Base-by-base conservation (phyloP, 2,888 invertebrate species). In the Drosophila percnosoma region DNA sequence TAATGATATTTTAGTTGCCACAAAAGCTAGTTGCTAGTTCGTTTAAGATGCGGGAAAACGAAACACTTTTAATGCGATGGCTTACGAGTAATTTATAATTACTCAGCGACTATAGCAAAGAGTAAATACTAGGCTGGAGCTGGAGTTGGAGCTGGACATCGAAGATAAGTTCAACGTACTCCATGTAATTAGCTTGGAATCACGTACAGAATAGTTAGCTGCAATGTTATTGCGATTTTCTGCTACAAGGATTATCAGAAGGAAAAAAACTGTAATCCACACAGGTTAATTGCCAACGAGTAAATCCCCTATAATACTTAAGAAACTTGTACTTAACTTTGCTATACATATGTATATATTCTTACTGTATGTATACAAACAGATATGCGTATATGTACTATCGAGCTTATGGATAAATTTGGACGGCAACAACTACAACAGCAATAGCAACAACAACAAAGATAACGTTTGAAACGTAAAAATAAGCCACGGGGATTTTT, bases 241-340 rank as follows among this genome's bases (percentile, higher is more conserved):
- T 49, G 69, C 31, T 49, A 3, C 34, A 66, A 21, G 54, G 54
- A 77, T 77, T 55, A 72, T 27, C 38, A 33, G 13, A 27, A 1
- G 5, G 1, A 29, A 36, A 36, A 38, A 48, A 60, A 52, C 58
- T 65, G 62, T 77, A 71, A 67, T 77, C 59, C 71, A 67, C 60
- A 60, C 79, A 67, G 75, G 78, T 79, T 82, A 69, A 79, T 74
- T 82, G 64, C 83, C 79, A 48, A 48, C 55, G 57, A 68, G 63
- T 55, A 82, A 78, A 74, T 73, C 73, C 68, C 68, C 59, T 11
- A 45, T 65, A 82, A 59, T 79, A 82, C 80, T 78, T 82, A 82
- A 69, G 75, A 49, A 65, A 73, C 78, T 62, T 60, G 73, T 78
- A 73, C 78, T 79, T 79, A 82, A 82, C 74, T 78, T 78, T 68